Conservation (phyloP, 2,888 invertebrate species). For the Amblyjoppa proteus region DNA sequence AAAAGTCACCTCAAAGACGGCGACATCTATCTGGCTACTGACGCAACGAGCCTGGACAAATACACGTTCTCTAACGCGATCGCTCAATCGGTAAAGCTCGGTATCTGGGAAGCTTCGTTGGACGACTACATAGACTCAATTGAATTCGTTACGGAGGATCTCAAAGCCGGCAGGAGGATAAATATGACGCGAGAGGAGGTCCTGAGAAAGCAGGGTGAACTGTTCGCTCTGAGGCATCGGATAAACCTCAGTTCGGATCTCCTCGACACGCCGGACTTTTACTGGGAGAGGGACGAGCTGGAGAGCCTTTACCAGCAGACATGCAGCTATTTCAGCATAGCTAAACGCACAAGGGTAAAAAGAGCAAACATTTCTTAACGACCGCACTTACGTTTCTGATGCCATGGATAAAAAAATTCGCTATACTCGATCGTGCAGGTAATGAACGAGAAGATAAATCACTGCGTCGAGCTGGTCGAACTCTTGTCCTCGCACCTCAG, state of each 20-base stretch:
- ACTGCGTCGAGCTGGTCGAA: constrained; percentile 97
- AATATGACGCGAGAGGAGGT: constrained; percentile 90
- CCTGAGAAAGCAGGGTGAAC: constrained; percentile 93
- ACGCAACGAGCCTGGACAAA: constrained; percentile 91
- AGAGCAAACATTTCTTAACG: constrained; percentile 2
- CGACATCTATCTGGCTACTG: constrained; percentile 86
- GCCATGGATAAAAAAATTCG: constrained; percentile 15
- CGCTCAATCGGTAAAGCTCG: constrained; percentile 96
- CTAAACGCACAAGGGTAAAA: constrained; percentile 92
- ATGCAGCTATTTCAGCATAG: constrained; percentile 93
- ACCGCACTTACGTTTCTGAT: constrained; percentile 14
- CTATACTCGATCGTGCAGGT: constrained; percentile 87
- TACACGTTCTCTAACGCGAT: constrained; percentile 98
- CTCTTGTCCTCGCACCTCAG: constrained; percentile 95
- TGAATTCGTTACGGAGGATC: constrained; percentile 91
- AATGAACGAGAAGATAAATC: constrained; percentile 97
- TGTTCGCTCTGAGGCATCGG: constrained; percentile 94
- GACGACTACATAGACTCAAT: constrained; percentile 94
- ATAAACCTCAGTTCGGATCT: constrained; percentile 97
- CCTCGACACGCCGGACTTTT: constrained; percentile 98
- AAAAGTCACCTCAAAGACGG: constrained; percentile 85
- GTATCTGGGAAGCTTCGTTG: constrained; percentile 96
- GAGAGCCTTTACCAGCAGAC: constrained; percentile 94
- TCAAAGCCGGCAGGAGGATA: constrained; percentile 91
- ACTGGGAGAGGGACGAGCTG: constrained; percentile 97